A percentile compares a stretch with the other conserved stretches of the same genome.
phyloP scores from a whole-genome alignment of 2,797 vertebrate species.

The Poecilia gillii region DNA sequence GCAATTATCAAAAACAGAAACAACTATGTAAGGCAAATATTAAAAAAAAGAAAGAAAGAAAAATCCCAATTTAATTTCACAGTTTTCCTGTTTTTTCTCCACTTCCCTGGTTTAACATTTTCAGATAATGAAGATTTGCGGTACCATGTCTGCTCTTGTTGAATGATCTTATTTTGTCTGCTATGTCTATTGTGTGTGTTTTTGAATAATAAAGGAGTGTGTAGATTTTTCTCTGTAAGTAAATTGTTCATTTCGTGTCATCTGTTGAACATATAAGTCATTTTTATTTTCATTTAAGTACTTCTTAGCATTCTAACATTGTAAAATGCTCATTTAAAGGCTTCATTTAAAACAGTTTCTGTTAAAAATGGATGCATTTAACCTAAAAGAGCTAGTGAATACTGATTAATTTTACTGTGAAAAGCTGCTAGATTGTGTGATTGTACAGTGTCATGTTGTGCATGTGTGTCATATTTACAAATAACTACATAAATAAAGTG shows the following conservation, averaged over 20 bases:
- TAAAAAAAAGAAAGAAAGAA: background rate
- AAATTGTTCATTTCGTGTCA: background rate
- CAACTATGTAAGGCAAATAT: background rate
- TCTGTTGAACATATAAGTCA: too few relatives aligned
- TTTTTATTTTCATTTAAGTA: background rate
- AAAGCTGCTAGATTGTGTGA: background rate
- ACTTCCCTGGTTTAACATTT: background rate
- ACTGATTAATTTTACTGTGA: background rate
- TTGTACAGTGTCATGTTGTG: background rate
- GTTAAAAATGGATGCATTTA: background rate
- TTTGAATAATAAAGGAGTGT: background rate
- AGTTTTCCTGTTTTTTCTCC: background rate
- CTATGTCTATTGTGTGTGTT: background rate
- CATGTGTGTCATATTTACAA: background rate
- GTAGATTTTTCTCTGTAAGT: background rate
- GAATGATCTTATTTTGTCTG: background rate
- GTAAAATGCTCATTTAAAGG: background rate
- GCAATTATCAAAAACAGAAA: background rate
- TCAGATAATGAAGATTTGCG: background rate
- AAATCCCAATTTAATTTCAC: background rate
- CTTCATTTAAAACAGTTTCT: background rate
- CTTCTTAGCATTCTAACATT: background rate
- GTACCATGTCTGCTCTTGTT: background rate
- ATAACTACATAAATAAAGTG: background rate
- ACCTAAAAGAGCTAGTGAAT: background rate